phyloP scores from a whole-genome alignment of 2,888 invertebrate species.

The Dryomyza anilis region DNA sequence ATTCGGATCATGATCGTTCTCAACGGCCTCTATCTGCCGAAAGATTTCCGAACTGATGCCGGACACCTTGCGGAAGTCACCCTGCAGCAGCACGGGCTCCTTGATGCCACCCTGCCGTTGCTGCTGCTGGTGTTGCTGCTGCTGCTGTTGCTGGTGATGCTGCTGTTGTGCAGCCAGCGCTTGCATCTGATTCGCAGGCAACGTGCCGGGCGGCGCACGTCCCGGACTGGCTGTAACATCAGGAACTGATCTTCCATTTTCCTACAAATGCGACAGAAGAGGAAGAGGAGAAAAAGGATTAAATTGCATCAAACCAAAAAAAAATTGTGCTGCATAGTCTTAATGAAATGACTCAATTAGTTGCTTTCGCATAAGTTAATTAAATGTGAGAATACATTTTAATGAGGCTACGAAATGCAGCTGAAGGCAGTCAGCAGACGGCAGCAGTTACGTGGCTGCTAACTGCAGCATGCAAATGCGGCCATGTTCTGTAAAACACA shows the following conservation, averaged over 20 bases:
- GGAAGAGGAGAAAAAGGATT: background rate
- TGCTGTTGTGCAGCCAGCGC: slow-evolving; percentile 60
- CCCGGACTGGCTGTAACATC: slow-evolving; percentile 89
- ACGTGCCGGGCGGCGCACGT: slow-evolving; percentile 76
- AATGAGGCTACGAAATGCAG: background rate
- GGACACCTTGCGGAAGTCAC: slow-evolving; percentile 94
- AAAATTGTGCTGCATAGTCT: background rate
- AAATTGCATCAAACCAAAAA: background rate
- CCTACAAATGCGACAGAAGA: slow-evolving; percentile 62
- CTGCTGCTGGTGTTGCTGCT: slow-evolving; percentile 52
- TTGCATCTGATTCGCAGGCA: slow-evolving; percentile 66
- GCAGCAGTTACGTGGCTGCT: background rate
- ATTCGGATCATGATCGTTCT: slow-evolving; percentile 92
- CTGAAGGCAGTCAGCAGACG: background rate
- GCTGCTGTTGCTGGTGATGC: slow-evolving; percentile 52
- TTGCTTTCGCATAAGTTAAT: background rate
- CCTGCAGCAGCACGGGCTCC: slow-evolving; percentile 84
- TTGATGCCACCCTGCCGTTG: slow-evolving; percentile 59
- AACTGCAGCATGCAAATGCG: background rate
- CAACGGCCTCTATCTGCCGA: slow-evolving; percentile 95
- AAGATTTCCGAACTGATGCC: slow-evolving; percentile 96
- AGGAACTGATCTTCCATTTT: slow-evolving; percentile 89
- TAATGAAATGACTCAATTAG: background rate
- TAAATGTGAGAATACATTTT: background rate
- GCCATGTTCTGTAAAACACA: no score